Conservation (phyloP, 1,140 invertebrate genomes). For the Gryon sp. region DNA sequence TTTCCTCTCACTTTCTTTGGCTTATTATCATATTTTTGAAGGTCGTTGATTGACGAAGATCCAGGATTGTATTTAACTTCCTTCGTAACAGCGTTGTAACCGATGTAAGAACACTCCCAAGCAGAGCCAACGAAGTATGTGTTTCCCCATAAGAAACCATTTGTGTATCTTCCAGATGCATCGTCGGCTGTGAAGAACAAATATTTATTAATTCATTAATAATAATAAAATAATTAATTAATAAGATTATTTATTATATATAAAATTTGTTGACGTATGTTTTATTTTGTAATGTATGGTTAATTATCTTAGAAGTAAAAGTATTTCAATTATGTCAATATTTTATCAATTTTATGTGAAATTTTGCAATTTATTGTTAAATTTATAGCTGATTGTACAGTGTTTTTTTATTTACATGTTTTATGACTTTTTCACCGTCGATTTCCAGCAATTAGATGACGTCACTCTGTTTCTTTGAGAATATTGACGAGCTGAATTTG, state of each 20-base stretch:
- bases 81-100: conserved; percentile 66
- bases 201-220: not conserved
- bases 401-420: too few species aligned
- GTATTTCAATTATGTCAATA: too few species aligned
- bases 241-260: too few species aligned
- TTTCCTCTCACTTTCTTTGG: conserved; percentile 66
- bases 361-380: too few species aligned
- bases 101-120: conserved; percentile 86
- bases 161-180: conserved; percentile 88
- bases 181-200: conserved; percentile 84
- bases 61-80: conserved; percentile 58
- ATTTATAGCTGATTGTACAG: too few species aligned
- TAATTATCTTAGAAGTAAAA: not conserved
- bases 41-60: conserved; percentile 69
- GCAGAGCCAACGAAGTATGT: conserved; percentile 89
- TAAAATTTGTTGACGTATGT: too few species aligned
- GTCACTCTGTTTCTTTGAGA: too few species aligned
- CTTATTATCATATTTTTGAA: conserved; percentile 70
- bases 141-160: conserved; percentile 91
- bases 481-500: too few species aligned
- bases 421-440: too few species aligned
- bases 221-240: not conserved
- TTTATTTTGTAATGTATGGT: too few species aligned
- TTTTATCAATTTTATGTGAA: too few species aligned
- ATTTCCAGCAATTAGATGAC: too few species aligned